phyloP scores from a whole-genome alignment of 2,113 vertebrate genomes.

The Oryzias melastigma region DNA sequence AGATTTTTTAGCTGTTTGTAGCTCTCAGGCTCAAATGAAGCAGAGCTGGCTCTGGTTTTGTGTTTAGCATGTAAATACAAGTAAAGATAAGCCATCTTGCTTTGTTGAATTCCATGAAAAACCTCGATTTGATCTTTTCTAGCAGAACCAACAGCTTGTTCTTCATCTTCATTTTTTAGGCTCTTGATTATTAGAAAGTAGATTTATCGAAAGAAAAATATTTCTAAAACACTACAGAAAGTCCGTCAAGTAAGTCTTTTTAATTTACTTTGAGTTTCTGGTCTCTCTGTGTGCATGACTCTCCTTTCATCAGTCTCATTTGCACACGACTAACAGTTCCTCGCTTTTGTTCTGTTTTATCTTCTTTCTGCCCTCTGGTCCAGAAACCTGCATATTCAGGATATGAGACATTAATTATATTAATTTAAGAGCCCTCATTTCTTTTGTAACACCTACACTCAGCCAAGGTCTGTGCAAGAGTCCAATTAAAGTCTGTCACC shows the following conservation, averaged over 20 bases:
- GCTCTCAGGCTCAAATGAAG: background rate
- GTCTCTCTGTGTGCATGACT: background rate
- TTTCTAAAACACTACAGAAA: too few species aligned
- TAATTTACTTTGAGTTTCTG: too few species aligned
- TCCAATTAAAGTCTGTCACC: conserved; percentile 55
- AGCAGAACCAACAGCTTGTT: too few species aligned
- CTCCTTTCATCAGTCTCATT: background rate
- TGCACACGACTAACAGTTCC: background rate
- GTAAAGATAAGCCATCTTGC: too few species aligned
- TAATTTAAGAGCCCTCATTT: conserved; percentile 40
- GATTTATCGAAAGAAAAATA: too few species aligned
- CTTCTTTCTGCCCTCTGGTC: conserved; percentile 13
- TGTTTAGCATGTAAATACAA: too few species aligned
- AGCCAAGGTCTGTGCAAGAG: conserved; percentile 36
- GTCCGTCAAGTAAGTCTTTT: too few species aligned
- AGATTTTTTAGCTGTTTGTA: background rate
- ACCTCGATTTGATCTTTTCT: too few species aligned
- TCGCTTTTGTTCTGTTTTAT: conserved; percentile 19
- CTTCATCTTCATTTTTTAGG: too few species aligned
- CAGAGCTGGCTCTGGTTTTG: background rate
- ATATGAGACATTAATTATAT: conserved; percentile 69
- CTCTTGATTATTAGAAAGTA: too few species aligned
- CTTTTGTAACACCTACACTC: conserved; percentile 46
- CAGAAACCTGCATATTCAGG: conserved; percentile 48
- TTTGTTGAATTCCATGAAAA: too few species aligned